These are phyloP conservation scores for Potorous gilbertii DNA, from an alignment of 2,797 vertebrate genomes.

Conservation along the genomic window DNA sequence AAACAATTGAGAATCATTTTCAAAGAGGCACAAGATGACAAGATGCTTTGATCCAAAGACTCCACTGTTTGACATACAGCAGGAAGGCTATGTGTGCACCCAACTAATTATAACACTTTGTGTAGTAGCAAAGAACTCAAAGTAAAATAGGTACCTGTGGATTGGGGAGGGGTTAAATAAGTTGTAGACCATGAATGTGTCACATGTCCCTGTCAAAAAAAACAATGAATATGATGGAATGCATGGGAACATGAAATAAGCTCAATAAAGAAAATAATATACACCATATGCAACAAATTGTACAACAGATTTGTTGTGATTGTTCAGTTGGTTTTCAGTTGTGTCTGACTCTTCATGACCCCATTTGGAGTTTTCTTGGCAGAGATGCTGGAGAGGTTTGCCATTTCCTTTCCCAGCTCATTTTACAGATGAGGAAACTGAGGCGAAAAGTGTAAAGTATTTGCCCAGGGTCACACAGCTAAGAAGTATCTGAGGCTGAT, in stretches of 20 bases:
- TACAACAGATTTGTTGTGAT: background rate
- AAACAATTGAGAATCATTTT: background rate
- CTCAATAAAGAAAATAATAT: background rate
- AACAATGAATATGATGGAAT: background rate
- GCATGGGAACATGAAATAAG: background rate
- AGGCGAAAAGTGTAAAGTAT: background rate
- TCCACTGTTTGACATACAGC: background rate
- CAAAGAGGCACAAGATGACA: background rate
- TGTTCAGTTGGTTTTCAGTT: background rate
- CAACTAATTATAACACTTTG: background rate
- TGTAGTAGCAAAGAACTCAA: background rate
- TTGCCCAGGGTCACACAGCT: background rate
- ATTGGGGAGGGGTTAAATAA: background rate
- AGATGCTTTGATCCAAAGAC: background rate
- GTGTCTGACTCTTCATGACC: background rate
- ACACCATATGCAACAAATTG: background rate
- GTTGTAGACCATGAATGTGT: background rate
- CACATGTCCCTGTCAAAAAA: background rate
- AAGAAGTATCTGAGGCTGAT: background rate
- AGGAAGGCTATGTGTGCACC: background rate
- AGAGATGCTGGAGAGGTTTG: background rate
- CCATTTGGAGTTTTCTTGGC: background rate
- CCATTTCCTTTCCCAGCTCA: background rate
- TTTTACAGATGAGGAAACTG: background rate
- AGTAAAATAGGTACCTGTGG: background rate